A percentile compares a stretch with the other conserved stretches of the same genome.
Evolutionary conservation across 2,113 vertebrate species (phyloP).

Genomic region (Eidolon helvum): DNA sequence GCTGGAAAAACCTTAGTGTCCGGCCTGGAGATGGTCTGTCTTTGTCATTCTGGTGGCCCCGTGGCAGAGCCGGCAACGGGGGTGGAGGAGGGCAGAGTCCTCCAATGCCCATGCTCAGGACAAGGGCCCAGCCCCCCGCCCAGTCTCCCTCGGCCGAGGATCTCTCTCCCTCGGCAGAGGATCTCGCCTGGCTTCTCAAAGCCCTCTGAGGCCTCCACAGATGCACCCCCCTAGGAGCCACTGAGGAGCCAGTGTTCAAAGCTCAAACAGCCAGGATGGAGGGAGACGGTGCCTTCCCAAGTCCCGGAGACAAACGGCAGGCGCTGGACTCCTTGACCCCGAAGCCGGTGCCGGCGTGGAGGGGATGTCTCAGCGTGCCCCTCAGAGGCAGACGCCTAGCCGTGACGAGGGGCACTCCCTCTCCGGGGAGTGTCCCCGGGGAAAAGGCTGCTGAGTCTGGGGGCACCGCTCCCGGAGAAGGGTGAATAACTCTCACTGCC

Average conservation of each 20-base stretch:
- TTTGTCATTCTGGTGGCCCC: background rate
- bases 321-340: background rate
- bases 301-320: background rate
- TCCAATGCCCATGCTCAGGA: background rate
- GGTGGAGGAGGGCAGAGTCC: background rate
- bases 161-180: background rate
- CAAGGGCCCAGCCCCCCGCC: background rate
- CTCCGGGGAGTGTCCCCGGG: background rate
- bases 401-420: rapidly evolving
- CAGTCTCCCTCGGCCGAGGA: background rate
- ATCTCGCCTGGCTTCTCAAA: background rate
- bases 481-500: rapidly evolving
- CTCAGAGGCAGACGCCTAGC: rapidly evolving
- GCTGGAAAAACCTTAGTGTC: conserved; percentile 28
- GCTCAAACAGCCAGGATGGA: background rate
- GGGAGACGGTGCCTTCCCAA: rapidly evolving
- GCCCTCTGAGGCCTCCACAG: rapidly evolving
- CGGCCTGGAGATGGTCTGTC: background rate
- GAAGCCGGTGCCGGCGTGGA: rapidly evolving
- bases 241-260: background rate
- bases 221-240: background rate
- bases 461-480: background rate
- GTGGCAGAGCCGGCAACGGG: background rate
- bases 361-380: rapidly evolving
- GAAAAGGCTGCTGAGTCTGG: no score